Base-by-base conservation (phyloP, 2,113 vertebrate species). In the Sebastes schlegelii region DNA sequence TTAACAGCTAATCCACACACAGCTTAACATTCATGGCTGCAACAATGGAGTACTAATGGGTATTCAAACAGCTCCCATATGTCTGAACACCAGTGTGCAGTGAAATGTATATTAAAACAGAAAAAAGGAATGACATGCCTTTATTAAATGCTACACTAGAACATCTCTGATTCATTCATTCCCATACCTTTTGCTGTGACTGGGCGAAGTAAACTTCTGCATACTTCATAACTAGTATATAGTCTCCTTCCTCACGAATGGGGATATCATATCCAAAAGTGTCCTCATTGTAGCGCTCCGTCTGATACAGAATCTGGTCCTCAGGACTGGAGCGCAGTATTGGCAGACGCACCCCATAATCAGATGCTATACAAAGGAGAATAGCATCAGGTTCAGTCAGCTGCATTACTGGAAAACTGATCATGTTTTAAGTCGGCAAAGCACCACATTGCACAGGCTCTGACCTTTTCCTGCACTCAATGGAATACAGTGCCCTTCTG, bases 191-290 rank as follows among this genome's bases (percentile, higher is more conserved):
- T 92, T 99, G 98, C 83, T 99, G 98, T 45, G 98, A 99, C 89
- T 99, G 98, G 58, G 98, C 98, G 91, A 99, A 99, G 93, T 99
- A 99, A 77, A 99, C 98, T 79, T 99, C 98, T 0, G 98, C 97
- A 89, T 97, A 99, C 94, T 99, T 99, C 95, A 99, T 69, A 77
- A 99, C 98, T 52, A 99, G 92, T 80, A 99, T 97, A 0, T 99
- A 99, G 85, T 99, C 98, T 43, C 98, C 98, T 85, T 99, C 98
- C 17, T 99, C 98, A 54, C 97, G 96, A 81, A 99, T 97, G 52
- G 97, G 97, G 71, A 99, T 93, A 68, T 99, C 98, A 0, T 99
- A 99, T 75, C 98, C 98, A 82, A 99, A 99, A 6, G 96, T 98
- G 88, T 99, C 98, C 90, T 99, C 98, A 0, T 98, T 99, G 94